Evolutionary conservation across 2,888 invertebrate genomes (phyloP).

Genomic region (Diploptera punctata): DNA sequence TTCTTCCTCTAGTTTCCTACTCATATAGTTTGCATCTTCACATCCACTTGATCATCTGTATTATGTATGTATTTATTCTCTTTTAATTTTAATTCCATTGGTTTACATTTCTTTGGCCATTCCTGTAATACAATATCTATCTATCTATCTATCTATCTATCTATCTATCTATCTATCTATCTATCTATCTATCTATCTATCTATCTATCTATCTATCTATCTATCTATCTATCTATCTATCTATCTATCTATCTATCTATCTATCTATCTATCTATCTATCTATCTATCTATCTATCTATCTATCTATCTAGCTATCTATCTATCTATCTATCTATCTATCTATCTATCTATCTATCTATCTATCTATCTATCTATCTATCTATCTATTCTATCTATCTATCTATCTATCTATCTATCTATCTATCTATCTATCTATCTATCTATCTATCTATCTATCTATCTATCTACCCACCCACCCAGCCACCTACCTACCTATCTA

Average conservation of each 20-base stretch:
- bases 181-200: not conserved
- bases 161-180: not conserved
- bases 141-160: not conserved
- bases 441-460: not conserved
- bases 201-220: not conserved
- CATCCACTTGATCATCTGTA: not conserved
- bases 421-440: not conserved
- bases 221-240: not conserved
- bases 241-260: not conserved
- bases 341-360: not conserved
- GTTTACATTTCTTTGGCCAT: no score
- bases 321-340: not conserved
- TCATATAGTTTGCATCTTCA: no score
- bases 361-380: no score
- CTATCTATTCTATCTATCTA: not conserved
- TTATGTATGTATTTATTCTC: no score
- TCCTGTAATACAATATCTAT: no score
- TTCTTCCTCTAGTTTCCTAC: no score
- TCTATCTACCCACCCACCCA: not conserved
- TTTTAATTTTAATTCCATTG: no score
- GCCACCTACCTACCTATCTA: no score
- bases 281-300: not conserved
- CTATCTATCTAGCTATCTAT: no score
- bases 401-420: not conserved
- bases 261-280: not conserved